Evolutionary conservation across 1,140 invertebrate species (phyloP).

Genomic region (Macrobrachium rosenbergii): DNA sequence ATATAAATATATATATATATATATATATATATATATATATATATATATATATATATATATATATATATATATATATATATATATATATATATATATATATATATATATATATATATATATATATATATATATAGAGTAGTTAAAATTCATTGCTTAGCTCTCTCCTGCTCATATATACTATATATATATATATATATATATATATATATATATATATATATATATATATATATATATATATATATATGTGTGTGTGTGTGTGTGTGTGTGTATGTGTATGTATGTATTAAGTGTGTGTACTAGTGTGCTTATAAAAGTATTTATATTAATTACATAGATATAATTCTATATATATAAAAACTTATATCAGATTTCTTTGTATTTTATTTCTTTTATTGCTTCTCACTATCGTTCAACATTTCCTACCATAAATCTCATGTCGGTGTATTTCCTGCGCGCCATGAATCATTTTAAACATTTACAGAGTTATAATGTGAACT

Average conservation of each 20-base stretch:
- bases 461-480: too few species aligned
- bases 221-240: slow-evolving; percentile 13
- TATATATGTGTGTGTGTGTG: neutral
- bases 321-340: too few species aligned
- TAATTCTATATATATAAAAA: too few species aligned
- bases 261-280: neutral
- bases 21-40: slow-evolving; percentile 20
- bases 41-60: slow-evolving; percentile 22
- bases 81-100: slow-evolving; percentile 16
- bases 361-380: too few species aligned
- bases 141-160: too few species aligned
- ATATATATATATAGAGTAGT: too few species aligned
- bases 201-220: slow-evolving; percentile 11
- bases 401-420: too few species aligned
- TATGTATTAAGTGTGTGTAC: neutral
- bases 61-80: slow-evolving; percentile 12
- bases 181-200: slow-evolving; percentile 4
- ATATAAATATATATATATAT: slow-evolving; percentile 16
- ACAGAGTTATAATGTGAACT: too few species aligned
- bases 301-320: neutral
- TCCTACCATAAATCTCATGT: too few species aligned
- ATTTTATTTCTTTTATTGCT: too few species aligned
- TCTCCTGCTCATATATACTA: too few species aligned
- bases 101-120: slow-evolving; percentile 3
- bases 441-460: too few species aligned